These are phyloP conservation scores for Hoplostethus mediterraneus DNA, from an alignment of 2,797 vertebrate species.

Conservation along the genomic window DNA sequence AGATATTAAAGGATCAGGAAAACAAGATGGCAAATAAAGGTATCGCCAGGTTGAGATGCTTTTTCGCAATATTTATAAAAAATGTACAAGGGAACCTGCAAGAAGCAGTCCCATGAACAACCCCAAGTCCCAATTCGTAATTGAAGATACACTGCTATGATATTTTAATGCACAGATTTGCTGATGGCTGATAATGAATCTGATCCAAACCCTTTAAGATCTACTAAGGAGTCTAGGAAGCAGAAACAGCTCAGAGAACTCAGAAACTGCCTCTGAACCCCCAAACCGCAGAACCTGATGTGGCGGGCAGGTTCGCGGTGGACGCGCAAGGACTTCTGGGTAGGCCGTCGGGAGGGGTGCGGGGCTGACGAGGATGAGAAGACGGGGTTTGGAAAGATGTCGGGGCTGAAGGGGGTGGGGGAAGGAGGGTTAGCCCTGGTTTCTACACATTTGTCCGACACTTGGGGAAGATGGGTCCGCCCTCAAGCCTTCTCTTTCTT, in stretches of 20 bases:
- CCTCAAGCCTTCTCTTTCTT: conserved; percentile 96
- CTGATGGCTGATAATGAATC: conserved; percentile 14
- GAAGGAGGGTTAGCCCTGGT: conserved; percentile 38
- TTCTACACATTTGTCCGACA: conserved; percentile 94
- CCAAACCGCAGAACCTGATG: conserved; percentile 20
- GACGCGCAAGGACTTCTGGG: conserved; percentile 28
- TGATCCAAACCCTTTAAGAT: conserved; percentile 40
- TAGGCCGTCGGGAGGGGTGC: not conserved
- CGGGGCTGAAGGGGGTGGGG: conserved; percentile 33
- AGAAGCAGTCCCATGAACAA: not conserved
- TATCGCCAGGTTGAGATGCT: not conserved
- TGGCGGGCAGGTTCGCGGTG: not conserved
- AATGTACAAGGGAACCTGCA: no score
- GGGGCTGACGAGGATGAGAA: conserved; percentile 20
- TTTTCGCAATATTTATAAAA: no score
- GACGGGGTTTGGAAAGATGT: conserved; percentile 11
- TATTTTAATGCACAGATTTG: no score
- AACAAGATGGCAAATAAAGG: conserved; percentile 11
- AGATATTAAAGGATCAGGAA: conserved; percentile 41
- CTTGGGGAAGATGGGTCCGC: conserved; percentile 96
- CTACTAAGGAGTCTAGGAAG: conserved; percentile 32
- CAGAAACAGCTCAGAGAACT: conserved; percentile 30
- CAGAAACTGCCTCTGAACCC: conserved; percentile 11
- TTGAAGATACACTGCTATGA: conserved; percentile 23
- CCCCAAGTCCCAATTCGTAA: not conserved